Conservation (phyloP, 1,140 invertebrate genomes). For the Eubasilissa regina region DNA sequence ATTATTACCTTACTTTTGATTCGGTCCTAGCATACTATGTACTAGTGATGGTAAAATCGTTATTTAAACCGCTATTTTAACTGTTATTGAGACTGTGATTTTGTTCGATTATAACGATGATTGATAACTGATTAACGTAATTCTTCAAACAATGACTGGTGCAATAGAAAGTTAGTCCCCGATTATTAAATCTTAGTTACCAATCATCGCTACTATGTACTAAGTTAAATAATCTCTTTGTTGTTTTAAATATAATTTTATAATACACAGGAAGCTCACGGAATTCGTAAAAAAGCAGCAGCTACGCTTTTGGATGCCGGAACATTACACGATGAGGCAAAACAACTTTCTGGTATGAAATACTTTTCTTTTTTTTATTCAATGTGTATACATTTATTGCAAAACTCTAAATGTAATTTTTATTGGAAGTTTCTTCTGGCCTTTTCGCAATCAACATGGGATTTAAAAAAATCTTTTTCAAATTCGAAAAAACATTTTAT, state of each 20-base stretch:
- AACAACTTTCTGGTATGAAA: slow-evolving; percentile 48
- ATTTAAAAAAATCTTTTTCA: neutral
- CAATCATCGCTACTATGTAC: too few species aligned
- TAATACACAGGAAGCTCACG: slow-evolving; percentile 42
- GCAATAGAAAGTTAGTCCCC: too few species aligned
- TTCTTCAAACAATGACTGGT: neutral
- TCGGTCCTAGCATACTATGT: too few species aligned
- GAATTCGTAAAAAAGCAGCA: slow-evolving; percentile 45
- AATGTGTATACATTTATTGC: neutral
- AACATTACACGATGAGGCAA: slow-evolving; percentile 46
- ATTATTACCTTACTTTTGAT: too few species aligned
- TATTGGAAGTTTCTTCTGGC: too few species aligned
- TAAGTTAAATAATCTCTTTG: neutral
- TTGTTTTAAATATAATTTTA: neutral
- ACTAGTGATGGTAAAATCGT: too few species aligned
- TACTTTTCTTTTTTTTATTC: neutral
- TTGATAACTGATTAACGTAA: too few species aligned
- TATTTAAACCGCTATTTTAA: too few species aligned
- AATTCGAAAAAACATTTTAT: too few species aligned
- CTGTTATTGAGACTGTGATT: too few species aligned
- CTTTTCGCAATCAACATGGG: neutral
- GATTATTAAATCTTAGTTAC: too few species aligned
- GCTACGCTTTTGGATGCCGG: slow-evolving; percentile 30
- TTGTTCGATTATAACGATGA: too few species aligned
- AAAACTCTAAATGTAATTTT: neutral